Evolutionary conservation across 2,888 invertebrate species (phyloP), one percentile per base, ranked within the genome.

Genomic region (Ormyrus pomaceus): DNA sequence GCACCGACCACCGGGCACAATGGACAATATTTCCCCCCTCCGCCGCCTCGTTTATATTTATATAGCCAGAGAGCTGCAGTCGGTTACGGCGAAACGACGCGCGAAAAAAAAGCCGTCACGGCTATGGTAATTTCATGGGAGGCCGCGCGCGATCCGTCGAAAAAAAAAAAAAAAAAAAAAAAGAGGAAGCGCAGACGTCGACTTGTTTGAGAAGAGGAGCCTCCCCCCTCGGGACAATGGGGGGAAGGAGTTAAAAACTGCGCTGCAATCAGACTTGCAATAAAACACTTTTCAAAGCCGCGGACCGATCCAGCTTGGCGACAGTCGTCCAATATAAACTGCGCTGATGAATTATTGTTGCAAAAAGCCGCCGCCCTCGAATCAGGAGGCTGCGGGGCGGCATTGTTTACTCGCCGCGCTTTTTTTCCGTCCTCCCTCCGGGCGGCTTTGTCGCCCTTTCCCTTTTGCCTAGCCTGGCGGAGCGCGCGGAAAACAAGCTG

Each of bases 221-320:
- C 9, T 11, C 45, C n/a, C n/a, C 56, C 56, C 8, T 61, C 11
- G 2, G 34, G 34, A 58, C 10, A 46, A 9, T 53, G 11, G 48
- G n/a, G n/a, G 13, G 45, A 19, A 50, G 9, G 46, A 9, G 46
- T n/a, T 78, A 51, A 82, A 19, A 74, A 65, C 77, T 75, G 83
- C 71, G 83, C 72, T 34, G 74, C 83, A 82, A 85, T 85, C 84
- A 84, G 77, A 81, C 77, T 70, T 62, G 82, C 82, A 78, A 85
- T 84, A 84, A 84, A 85, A 84, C 86, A 87, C 86, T 86, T 86
- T 86, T 84, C 85, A 84, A 86, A 85, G 84, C 84, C 66, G 69
- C 73, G 77, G 69, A 73, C 55, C 78, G 82, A 86, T 85, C 84
- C 84, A 77, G 75, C 64, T 48, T 81, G 82, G 84, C 84, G 84